Percentiles rank a stretch among this genome's conserved stretches.
phyloP scores from a whole-genome alignment of 2,888 invertebrate species.

The Nebria salina region DNA sequence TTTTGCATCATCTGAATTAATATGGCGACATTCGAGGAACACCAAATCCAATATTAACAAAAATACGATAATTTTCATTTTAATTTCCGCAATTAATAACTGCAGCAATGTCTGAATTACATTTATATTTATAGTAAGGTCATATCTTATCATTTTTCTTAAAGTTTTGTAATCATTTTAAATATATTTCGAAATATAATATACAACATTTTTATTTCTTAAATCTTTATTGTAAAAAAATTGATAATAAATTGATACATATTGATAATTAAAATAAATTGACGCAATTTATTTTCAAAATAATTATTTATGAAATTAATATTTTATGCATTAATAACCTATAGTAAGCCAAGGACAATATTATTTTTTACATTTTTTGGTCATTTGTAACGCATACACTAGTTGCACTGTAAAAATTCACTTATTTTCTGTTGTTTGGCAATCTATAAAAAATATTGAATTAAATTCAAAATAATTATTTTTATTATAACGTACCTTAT shows the following conservation, averaged over 20 bases:
- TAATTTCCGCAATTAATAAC: too few relatives aligned
- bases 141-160: too few relatives aligned
- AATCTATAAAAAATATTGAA: neutral
- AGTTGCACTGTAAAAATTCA: neutral
- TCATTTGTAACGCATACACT: neutral
- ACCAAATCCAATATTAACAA: too few relatives aligned
- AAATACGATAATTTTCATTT: too few relatives aligned
- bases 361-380: neutral
- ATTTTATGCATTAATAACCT: neutral
- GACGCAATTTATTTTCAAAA: neutral
- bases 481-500: conserved; percentile 1
- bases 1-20: too few relatives aligned
- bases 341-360: neutral
- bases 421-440: neutral
- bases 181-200: too few relatives aligned
- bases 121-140: too few relatives aligned
- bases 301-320: neutral
- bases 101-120: too few relatives aligned
- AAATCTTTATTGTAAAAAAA: too few relatives aligned
- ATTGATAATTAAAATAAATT: neutral
- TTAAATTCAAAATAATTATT: neutral
- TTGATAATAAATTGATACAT: neutral
- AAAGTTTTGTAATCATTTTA: too few relatives aligned
- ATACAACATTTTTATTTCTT: too few relatives aligned
- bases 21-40: too few relatives aligned